These are phyloP conservation scores for Meriones psammophilus DNA, from an alignment of 2,797 vertebrate species.

Conservation along the genomic window DNA sequence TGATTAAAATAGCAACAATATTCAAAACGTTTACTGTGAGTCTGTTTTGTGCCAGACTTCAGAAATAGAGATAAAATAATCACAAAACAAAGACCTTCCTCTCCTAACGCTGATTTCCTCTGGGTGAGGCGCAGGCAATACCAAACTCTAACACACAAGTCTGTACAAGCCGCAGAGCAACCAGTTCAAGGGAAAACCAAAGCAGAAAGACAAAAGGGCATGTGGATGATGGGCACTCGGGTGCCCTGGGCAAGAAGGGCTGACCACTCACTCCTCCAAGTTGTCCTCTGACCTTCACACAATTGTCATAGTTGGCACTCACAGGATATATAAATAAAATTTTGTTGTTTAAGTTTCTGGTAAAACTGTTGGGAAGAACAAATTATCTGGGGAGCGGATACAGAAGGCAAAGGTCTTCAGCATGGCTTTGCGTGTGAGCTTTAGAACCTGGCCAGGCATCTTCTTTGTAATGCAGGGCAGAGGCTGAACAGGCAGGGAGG, in stretches of 20 bases:
- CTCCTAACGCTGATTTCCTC: neutral
- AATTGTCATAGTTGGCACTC: neutral
- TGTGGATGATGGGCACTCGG: rapidly evolving
- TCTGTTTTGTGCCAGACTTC: neutral
- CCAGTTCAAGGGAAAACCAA: too few species aligned
- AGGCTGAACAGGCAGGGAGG: neutral
- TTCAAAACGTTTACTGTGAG: neutral
- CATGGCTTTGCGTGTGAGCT: neutral
- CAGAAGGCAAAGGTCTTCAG: neutral
- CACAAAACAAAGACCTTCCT: constrained; percentile 25
- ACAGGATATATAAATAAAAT: neutral
- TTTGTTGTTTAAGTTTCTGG: neutral
- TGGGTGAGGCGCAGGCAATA: neutral
- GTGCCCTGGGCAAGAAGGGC: neutral
- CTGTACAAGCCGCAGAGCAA: neutral
- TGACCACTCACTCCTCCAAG: neutral
- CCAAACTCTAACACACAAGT: neutral
- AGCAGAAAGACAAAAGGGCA: neutral
- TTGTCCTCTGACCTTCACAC: neutral
- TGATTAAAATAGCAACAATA: neutral
- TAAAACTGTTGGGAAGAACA: neutral
- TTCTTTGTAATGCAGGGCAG: neutral
- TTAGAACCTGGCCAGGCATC: neutral
- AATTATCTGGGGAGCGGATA: neutral
- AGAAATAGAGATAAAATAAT: neutral